Conservation (phyloP, 2,888 invertebrate species). For the Priocnemis perturbator region DNA sequence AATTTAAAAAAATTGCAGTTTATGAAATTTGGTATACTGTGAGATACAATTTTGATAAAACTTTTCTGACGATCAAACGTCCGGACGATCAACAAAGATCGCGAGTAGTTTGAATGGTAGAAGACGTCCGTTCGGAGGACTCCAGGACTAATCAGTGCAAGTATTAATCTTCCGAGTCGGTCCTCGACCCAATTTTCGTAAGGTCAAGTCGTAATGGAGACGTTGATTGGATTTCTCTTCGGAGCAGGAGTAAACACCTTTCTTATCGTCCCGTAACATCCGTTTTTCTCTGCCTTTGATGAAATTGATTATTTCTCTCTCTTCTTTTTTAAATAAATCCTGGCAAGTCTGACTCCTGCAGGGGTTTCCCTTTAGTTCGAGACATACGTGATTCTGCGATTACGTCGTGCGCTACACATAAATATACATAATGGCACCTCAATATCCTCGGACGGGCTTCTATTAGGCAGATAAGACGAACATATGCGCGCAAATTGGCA, state of each 20-base stretch:
- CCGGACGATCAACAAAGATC: slow-evolving; percentile 61
- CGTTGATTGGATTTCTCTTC: slow-evolving; percentile 70
- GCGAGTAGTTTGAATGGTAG: slow-evolving; percentile 63
- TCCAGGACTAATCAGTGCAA: slow-evolving; percentile 71
- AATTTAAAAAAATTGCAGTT: background rate
- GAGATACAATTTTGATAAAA: too few species aligned
- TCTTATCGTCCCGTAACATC: slow-evolving; percentile 45
- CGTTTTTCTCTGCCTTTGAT: slow-evolving; percentile 16
- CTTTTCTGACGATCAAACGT: background rate
- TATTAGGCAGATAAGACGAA: too few species aligned
- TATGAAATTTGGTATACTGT: too few species aligned
- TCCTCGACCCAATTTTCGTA: slow-evolving; percentile 72
- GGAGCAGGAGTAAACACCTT: slow-evolving; percentile 60
- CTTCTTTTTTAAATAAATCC: slow-evolving; percentile 13
- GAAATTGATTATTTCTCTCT: slow-evolving; percentile 16
- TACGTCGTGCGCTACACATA: too few species aligned
- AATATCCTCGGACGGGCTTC: background rate
- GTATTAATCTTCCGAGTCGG: slow-evolving; percentile 72
- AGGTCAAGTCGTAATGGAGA: slow-evolving; percentile 65
- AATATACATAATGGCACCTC: too few species aligned
- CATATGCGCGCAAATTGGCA: too few species aligned
- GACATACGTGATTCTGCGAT: too few species aligned
- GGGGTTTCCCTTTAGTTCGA: too few species aligned
- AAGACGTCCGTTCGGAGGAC: slow-evolving; percentile 63
- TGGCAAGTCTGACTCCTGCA: too few species aligned